These are phyloP conservation scores for Matsumyia berberina DNA, from an alignment of 2,888 invertebrate genomes.

Conservation along the genomic window DNA sequence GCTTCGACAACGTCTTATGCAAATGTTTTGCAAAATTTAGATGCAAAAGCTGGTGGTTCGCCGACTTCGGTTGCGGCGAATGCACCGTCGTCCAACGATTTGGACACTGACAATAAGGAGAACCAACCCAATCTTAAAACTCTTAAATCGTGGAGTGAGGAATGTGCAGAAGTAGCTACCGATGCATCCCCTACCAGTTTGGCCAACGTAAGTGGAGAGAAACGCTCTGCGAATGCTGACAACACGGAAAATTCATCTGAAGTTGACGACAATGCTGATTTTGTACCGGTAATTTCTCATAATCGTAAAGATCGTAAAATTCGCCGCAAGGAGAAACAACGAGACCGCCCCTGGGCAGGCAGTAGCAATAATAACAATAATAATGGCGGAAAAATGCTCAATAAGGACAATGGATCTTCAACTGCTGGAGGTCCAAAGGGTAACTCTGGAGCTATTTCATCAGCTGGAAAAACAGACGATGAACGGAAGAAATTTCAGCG, in stretches of 20 bases:
- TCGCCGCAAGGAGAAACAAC: slow-evolving; percentile 83
- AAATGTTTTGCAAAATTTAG: slow-evolving; percentile 88
- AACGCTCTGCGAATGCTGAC: slow-evolving; percentile 81
- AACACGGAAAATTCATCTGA: slow-evolving; percentile 83
- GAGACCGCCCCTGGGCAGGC: slow-evolving; percentile 78
- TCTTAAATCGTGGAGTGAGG: slow-evolving; percentile 83
- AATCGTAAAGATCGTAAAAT: slow-evolving; percentile 84
- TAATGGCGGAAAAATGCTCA: slow-evolving; percentile 66
- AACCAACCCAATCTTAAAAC: slow-evolving; percentile 81
- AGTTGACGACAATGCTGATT: slow-evolving; percentile 83
- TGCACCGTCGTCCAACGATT: slow-evolving; percentile 48
- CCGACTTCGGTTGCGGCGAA: slow-evolving; percentile 27
- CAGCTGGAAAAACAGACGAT: slow-evolving; percentile 67
- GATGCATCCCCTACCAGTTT: slow-evolving; percentile 58
- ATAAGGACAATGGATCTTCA: slow-evolving; percentile 77
- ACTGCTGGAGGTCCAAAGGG: slow-evolving; percentile 37
- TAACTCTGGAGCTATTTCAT: slow-evolving; percentile 40
- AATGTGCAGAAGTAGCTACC: slow-evolving; percentile 79
- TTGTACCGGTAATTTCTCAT: slow-evolving; percentile 83
- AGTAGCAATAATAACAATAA: slow-evolving; percentile 60
- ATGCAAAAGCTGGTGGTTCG: slow-evolving; percentile 79
- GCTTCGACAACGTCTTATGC: slow-evolving; percentile 88
- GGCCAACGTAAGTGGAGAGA: slow-evolving; percentile 82
- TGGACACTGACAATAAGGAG: slow-evolving; percentile 79
- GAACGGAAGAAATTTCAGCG: slow-evolving; percentile 78